phyloP scores from a whole-genome alignment of 2,888 invertebrate species.

The Brassicogethes aeneus region DNA sequence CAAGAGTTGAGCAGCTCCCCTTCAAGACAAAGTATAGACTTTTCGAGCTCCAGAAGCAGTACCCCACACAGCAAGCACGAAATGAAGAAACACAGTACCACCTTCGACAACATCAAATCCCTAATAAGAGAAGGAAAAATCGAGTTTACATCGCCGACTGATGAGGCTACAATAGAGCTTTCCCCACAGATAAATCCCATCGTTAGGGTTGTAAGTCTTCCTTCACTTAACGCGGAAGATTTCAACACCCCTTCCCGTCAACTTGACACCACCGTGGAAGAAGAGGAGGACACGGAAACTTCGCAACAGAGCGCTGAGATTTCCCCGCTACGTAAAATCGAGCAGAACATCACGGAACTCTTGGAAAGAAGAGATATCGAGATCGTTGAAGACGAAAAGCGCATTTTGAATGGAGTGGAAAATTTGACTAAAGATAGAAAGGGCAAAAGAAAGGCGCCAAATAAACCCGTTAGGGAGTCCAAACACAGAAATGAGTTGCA shows the following conservation, averaged over 20 bases:
- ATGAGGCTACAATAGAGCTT: slow-evolving; percentile 54
- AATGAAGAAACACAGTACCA: slow-evolving; percentile 63
- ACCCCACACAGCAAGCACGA: slow-evolving; percentile 48
- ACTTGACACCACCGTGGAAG: slow-evolving; percentile 61
- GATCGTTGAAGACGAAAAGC: slow-evolving; percentile 30
- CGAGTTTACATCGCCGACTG: slow-evolving; percentile 46
- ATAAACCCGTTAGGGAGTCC: slow-evolving; percentile 27
- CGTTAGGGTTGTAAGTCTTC: slow-evolving; percentile 60
- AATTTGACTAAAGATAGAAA: slow-evolving; percentile 40
- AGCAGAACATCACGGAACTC: slow-evolving; percentile 63
- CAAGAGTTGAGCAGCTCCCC: slow-evolving; percentile 35
- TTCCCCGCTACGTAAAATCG: slow-evolving; percentile 61
- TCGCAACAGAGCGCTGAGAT: slow-evolving; percentile 54
- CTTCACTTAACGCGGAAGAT: slow-evolving; percentile 51
- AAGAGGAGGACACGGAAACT: slow-evolving; percentile 57
- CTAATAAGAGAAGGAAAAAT: slow-evolving; percentile 62
- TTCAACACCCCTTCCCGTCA: slow-evolving; percentile 50
- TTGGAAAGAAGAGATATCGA: slow-evolving; percentile 43
- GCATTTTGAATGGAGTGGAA: slow-evolving; percentile 40
- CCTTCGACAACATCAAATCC: slow-evolving; percentile 69
- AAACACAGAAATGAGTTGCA: slow-evolving; percentile 47
- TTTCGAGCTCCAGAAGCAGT: slow-evolving; percentile 35
- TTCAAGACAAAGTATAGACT: slow-evolving; percentile 31
- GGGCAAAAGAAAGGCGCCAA: slow-evolving; percentile 35
- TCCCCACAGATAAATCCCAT: slow-evolving; percentile 51